Evolutionary conservation across 2,888 invertebrate species (phyloP).

Genomic region (Mythimna loreyi): DNA sequence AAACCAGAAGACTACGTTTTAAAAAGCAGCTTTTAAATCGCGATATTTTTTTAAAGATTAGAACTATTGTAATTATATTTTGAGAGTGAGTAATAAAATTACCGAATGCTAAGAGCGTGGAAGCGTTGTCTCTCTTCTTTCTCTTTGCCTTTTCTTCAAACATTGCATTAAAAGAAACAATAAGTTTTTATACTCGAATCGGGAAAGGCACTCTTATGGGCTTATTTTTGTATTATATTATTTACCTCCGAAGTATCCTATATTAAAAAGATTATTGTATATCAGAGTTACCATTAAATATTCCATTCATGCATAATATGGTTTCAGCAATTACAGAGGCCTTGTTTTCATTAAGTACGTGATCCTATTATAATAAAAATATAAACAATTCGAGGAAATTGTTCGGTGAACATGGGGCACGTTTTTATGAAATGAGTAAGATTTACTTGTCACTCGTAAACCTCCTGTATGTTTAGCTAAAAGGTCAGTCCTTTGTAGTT

Average conservation of each 20-base stretch:
- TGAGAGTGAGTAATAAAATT: too few species aligned
- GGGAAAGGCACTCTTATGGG: neutral
- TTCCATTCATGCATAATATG: conserved; percentile 35
- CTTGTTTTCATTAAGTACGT: conserved; percentile 51
- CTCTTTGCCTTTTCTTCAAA: too few species aligned
- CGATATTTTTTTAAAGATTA: too few species aligned
- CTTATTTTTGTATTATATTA: neutral
- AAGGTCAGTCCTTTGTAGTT: neutral
- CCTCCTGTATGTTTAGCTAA: neutral
- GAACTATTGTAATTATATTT: too few species aligned
- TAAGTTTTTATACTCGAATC: too few species aligned
- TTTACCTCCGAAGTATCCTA: neutral
- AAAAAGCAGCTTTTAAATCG: too few species aligned
- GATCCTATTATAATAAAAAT: conserved; percentile 55
- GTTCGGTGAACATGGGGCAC: conserved; percentile 7
- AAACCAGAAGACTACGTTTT: too few species aligned
- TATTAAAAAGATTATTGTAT: conserved; percentile 9
- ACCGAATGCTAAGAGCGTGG: too few species aligned
- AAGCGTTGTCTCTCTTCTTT: too few species aligned
- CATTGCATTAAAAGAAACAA: too few species aligned
- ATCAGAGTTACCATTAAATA: conserved; percentile 15
- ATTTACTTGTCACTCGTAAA: conserved; percentile 16
- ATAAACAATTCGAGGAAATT: conserved; percentile 26
- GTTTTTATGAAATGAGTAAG: conserved; percentile 16
- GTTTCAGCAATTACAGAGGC: conserved; percentile 31